A percentile compares a stretch with the other conserved stretches of the same genome.
These are phyloP conservation scores for Bubo bubo DNA, from an alignment of 2,113 vertebrate genomes.

Conservation along the genomic window DNA sequence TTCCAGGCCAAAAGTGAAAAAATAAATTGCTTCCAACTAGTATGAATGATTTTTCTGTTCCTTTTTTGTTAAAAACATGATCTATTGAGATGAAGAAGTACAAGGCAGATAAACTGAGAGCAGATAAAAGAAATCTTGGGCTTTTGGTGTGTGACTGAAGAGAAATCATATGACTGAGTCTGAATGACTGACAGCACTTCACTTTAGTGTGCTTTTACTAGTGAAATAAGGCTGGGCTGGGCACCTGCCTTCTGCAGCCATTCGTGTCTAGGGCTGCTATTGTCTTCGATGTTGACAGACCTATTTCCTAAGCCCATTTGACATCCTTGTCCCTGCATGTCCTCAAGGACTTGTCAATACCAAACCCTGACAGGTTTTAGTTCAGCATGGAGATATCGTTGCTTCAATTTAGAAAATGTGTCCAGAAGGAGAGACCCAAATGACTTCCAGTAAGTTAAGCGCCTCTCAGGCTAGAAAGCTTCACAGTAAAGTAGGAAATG, in stretches of 20 bases:
- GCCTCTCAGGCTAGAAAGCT: not conserved
- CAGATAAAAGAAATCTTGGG: not conserved
- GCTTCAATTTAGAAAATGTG: not conserved
- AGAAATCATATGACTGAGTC: not conserved
- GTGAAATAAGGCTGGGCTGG: not conserved
- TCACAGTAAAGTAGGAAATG: not conserved
- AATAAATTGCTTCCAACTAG: not conserved
- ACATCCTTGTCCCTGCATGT: not conserved
- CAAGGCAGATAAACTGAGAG: not conserved
- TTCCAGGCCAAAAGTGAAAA: not conserved
- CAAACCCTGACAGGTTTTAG: not conserved
- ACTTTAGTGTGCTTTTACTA: not conserved
- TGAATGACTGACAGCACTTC: not conserved
- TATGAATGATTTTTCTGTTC: not conserved
- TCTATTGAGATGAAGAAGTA: not conserved
- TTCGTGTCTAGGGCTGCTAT: accelerated
- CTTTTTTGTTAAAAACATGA: not conserved
- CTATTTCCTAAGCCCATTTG: not conserved
- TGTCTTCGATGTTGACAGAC: not conserved
- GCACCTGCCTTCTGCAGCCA: not conserved
- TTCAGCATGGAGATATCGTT: not conserved
- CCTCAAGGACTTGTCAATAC: not conserved
- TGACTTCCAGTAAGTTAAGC: not conserved
- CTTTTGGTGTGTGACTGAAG: not conserved
- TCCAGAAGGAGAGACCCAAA: not conserved